Base-by-base conservation (phyloP, 1,140 invertebrate species). In the Copidosoma floridanum region DNA sequence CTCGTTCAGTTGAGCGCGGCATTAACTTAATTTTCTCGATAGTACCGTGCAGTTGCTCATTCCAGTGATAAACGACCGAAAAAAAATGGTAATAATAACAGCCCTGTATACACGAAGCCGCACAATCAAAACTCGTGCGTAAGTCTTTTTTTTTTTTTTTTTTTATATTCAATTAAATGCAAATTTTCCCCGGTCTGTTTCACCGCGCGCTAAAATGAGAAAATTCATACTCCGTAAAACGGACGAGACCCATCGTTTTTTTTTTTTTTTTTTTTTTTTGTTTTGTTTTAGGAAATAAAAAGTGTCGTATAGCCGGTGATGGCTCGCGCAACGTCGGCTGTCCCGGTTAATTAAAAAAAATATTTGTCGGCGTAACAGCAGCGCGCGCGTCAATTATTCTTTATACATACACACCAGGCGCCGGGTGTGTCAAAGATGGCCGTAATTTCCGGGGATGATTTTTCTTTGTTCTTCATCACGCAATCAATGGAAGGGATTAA, bases 81-180 rank as follows among this genome's bases (percentile, higher is more conserved):
- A 26, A 47, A 38, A 12, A n/a, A 24, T 2, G 23, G 11, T 20
- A n/a, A 47, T 14, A 47, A 47, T 20, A 7, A 24, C 32, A 10
- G 46, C 23, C 2, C n/a, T n/a, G n/a, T n/a, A n/a, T n/a, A n/a
- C n/a, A n/a, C 16, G 26, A n/a, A 8, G 38, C 26, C 37, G 35
- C 29, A 11, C 44, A n/a, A 50, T 57, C 24, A 41, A 40, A 50
- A 50, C 50, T 32, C 56, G n/a, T 21, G 16, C 27, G 18, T 1
- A n/a, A n/a, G n/a, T n/a, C n/a, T n/a, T n/a, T n/a, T n/a, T n/a
- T n/a, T n/a, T n/a, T n/a, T n/a, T n/a, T n/a, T n/a, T n/a, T 32
- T 20, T 58, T 58, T 50, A 32, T 23, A 43, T 58, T 58, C 56
- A 58, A 58, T 58, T 58, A 58, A 51, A 58, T 58, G 56, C 24